Conservation (phyloP, 2,113 vertebrate species). For the Orthochromis indermauri region DNA sequence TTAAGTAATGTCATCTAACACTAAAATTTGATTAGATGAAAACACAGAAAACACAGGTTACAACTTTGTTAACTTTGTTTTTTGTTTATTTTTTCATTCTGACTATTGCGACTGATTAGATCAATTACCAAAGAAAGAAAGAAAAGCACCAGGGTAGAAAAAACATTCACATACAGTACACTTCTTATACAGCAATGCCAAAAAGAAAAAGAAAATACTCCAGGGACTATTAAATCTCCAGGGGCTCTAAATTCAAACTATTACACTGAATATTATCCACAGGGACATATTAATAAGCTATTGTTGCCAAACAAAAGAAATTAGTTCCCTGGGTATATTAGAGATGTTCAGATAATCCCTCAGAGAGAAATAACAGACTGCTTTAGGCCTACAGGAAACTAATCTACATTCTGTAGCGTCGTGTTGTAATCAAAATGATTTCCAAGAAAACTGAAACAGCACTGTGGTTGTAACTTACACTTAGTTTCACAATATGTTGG, state of each 20-base stretch:
- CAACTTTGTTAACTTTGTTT: neutral
- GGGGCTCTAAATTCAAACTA: neutral
- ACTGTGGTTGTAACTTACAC: neutral
- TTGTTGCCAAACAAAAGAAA: slow-evolving; percentile 24
- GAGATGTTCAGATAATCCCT: neutral
- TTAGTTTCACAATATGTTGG: neutral
- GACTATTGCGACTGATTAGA: neutral
- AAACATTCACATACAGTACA: neutral
- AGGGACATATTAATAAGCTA: slow-evolving; percentile 14
- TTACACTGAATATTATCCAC: neutral
- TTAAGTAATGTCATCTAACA: neutral
- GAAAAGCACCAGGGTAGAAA: neutral
- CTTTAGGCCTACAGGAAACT: neutral
- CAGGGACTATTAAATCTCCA: slow-evolving; percentile 3
- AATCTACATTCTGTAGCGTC: neutral
- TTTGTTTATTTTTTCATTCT: neutral
- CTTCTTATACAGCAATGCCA: neutral
- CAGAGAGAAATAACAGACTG: neutral
- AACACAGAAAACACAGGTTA: neutral
- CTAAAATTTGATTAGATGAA: neutral
- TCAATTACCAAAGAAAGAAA: neutral
- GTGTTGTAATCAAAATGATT: neutral
- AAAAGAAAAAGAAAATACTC: neutral
- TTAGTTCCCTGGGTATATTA: slow-evolving; percentile 9
- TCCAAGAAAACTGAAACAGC: neutral